Conservation (phyloP, 1,140 invertebrate species). For the Drosophila virilis region DNA sequence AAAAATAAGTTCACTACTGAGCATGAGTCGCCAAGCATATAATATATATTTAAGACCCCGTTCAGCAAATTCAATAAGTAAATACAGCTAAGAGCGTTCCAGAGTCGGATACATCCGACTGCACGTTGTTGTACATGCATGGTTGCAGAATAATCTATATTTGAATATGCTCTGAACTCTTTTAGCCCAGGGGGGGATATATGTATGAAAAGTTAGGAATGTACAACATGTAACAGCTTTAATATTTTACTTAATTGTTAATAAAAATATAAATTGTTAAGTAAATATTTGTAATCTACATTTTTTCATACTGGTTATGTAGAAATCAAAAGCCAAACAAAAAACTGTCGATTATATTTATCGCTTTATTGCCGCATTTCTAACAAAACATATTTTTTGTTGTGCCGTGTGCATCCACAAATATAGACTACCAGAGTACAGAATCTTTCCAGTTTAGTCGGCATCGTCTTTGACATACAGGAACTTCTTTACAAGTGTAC, state of each 20-base stretch:
- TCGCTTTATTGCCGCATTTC: conserved; percentile 69
- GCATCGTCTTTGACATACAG: conserved; percentile 80
- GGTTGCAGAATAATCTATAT: no score
- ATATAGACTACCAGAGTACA: conserved; percentile 84
- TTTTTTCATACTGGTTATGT: conserved; percentile 18
- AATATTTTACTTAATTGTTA: not conserved
- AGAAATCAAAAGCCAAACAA: conserved; percentile 3
- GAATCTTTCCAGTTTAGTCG: conserved; percentile 84
- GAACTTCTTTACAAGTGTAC: conserved; percentile 78
- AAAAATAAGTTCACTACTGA: no score
- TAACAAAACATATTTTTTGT: conserved; percentile 81
- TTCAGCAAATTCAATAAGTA: no score
- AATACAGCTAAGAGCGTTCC: no score
- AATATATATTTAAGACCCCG: no score
- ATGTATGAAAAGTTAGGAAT: not conserved
- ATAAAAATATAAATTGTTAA: not conserved
- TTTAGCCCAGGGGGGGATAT: no score
- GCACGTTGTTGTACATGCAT: no score
- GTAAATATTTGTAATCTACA: not conserved
- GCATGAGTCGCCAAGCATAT: no score
- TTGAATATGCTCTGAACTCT: not conserved
- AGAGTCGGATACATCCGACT: no score
- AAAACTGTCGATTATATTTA: conserved; percentile 43
- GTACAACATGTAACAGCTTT: not conserved
- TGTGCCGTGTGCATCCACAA: conserved; percentile 84